Conservation (phyloP, 1,140 invertebrate species). For the Rhopalosiphum maidis region DNA sequence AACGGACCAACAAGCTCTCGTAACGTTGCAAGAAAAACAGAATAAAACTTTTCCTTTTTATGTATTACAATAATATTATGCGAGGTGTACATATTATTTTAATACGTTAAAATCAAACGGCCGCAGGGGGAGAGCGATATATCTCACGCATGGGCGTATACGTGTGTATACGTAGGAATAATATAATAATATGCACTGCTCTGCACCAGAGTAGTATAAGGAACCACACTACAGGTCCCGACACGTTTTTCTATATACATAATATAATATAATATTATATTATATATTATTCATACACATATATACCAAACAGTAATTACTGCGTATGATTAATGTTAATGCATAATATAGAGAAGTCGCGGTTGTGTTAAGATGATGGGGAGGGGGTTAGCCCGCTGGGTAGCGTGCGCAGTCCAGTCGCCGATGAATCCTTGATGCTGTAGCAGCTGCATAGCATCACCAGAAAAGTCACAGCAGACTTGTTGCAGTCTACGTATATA, state of each 20-base stretch:
- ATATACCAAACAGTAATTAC: constrained; percentile 29
- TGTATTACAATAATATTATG: not conserved
- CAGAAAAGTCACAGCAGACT: not conserved
- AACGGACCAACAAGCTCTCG: not conserved
- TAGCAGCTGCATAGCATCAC: too few species aligned
- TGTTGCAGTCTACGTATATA: not conserved
- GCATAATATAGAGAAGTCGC: constrained; percentile 31
- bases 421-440: not conserved
- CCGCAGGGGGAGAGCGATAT: not conserved
- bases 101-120: not conserved
- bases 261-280: not conserved
- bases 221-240: not conserved
- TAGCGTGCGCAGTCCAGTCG: not conserved
- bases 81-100: not conserved
- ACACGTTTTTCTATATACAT: not conserved
- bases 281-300: not conserved
- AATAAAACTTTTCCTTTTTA: not conserved
- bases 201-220: not conserved
- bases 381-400: constrained; percentile 35
- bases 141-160: not conserved
- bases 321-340: constrained; percentile 46
- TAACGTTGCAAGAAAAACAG: not conserved
- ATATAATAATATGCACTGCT: not conserved
- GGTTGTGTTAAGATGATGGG: not conserved
- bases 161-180: not conserved